Percentiles rank a stretch among this genome's conserved stretches.
phyloP scores from a whole-genome alignment of 2,113 vertebrate genomes.

The Pangasianodon gigas region DNA sequence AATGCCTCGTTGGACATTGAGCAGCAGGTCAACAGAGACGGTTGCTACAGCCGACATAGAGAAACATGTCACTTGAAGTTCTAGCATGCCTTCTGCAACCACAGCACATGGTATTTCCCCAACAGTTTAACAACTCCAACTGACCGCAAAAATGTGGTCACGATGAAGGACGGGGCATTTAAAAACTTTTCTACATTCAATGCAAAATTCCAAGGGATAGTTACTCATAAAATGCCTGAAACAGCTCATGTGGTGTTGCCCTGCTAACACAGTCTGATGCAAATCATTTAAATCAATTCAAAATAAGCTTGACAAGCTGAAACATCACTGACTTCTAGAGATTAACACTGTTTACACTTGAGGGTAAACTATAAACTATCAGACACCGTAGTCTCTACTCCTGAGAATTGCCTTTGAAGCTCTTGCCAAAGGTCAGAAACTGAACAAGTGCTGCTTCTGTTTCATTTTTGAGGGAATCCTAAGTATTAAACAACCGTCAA shows the following conservation, averaged over 20 bases:
- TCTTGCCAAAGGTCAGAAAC: not conserved
- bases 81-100: slow-evolving; percentile 63
- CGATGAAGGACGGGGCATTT: slow-evolving; percentile 17
- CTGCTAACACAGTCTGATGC: slow-evolving; percentile 8
- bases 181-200: slow-evolving; percentile 34
- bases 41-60: slow-evolving; percentile 61
- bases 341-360: not conserved
- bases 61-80: slow-evolving; percentile 62
- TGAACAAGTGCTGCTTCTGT: not conserved
- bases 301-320: slow-evolving; percentile 8
- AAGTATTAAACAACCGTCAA: not conserved
- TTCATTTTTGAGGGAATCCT: not conserved
- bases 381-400: not conserved
- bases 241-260: slow-evolving; percentile 13
- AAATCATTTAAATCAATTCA: slow-evolving; percentile 27
- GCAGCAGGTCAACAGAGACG: not conserved
- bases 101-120: slow-evolving; percentile 65
- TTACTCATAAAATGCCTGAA: slow-evolving; percentile 29
- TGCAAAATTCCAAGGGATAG: slow-evolving; percentile 2
- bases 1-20: not conserved
- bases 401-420: not conserved
- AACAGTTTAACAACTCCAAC: slow-evolving; percentile 72
- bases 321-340: not conserved
- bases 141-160: slow-evolving; percentile 57
- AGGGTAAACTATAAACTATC: not conserved